A percentile compares a stretch with the other conserved stretches of the same genome.
Evolutionary conservation across 2,113 vertebrate species (phyloP).

Genomic region (Triplophysa dalaica): DNA sequence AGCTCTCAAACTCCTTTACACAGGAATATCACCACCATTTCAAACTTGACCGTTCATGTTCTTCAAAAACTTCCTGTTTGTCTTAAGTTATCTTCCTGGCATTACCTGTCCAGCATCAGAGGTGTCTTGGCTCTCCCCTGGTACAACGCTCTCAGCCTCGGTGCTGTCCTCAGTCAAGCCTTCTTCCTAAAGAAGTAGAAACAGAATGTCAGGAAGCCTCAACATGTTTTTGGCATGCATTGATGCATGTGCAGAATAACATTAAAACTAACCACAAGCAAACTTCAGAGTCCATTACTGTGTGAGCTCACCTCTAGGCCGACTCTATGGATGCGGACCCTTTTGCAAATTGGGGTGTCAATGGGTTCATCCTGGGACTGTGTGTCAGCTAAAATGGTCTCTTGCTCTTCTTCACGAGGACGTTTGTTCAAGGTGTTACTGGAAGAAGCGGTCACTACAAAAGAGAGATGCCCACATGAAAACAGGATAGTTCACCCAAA

Average conservation of each 20-base stretch:
- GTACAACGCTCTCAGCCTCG: slow-evolving; percentile 85
- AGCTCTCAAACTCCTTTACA: slow-evolving; percentile 82
- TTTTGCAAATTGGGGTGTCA: slow-evolving; percentile 88
- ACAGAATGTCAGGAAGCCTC: not conserved
- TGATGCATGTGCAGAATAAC: no score
- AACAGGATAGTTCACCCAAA: no score
- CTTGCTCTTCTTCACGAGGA: slow-evolving; percentile 89
- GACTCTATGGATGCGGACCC: slow-evolving; percentile 85
- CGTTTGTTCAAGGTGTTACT: slow-evolving; percentile 88
- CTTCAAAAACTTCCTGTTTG: no score
- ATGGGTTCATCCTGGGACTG: slow-evolving; percentile 83
- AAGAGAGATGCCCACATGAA: not conserved
- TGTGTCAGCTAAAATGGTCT: slow-evolving; percentile 76
- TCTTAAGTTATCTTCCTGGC: no score
- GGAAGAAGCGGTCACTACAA: slow-evolving; percentile 87
- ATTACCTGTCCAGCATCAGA: slow-evolving; percentile 83
- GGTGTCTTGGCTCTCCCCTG: slow-evolving; percentile 84
- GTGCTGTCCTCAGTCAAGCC: slow-evolving; percentile 84
- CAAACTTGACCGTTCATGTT: not conserved
- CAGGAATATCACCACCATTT: slow-evolving; percentile 39
- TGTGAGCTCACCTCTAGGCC: slow-evolving; percentile 80
- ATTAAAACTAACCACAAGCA: no score
- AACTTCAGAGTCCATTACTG: no score
- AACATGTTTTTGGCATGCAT: no score
- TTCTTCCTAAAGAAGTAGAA: slow-evolving; percentile 79